These are phyloP conservation scores for Drosophila eohydei DNA, from an alignment of 2,888 invertebrate genomes.

Conservation along the genomic window DNA sequence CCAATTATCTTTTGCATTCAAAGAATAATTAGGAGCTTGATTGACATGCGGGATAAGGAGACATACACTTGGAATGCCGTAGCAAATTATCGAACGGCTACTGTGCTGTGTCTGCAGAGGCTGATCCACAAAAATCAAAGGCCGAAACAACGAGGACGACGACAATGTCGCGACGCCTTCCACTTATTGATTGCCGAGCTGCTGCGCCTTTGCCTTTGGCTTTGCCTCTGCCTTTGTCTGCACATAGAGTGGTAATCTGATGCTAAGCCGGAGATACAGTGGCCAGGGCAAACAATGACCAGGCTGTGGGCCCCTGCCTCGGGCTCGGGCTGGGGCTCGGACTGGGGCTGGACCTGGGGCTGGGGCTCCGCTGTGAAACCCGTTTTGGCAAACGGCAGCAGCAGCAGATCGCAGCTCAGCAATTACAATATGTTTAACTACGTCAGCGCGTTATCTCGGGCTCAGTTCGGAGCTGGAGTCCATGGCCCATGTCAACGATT, in stretches of 20 bases:
- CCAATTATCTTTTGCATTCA: conserved; percentile 85
- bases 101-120: conserved; percentile 65
- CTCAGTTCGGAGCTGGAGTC: conserved; percentile 26
- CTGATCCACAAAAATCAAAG: conserved; percentile 78
- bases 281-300: conserved; percentile 73
- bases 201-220: conserved; percentile 46
- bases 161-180: conserved; percentile 72
- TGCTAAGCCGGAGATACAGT: conserved; percentile 75
- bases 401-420: conserved; percentile 67
- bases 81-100: conserved; percentile 85
- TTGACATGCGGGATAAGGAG: conserved; percentile 85
- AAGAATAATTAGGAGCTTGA: conserved; percentile 85
- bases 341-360: not conserved
- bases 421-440: conserved; percentile 85
- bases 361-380: conserved; percentile 50
- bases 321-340: too few relatives aligned
- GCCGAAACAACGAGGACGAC: conserved; percentile 47
- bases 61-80: conserved; percentile 85
- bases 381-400: conserved; percentile 62
- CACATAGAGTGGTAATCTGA: conserved; percentile 82
- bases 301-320: conserved; percentile 22
- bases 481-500: conserved; percentile 83
- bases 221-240: conserved; percentile 53
- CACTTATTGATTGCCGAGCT: conserved; percentile 65
- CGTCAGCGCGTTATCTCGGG: conserved; percentile 79